phyloP scores from a whole-genome alignment of 2,888 invertebrate species.

The Euspilapteryx auroguttella region DNA sequence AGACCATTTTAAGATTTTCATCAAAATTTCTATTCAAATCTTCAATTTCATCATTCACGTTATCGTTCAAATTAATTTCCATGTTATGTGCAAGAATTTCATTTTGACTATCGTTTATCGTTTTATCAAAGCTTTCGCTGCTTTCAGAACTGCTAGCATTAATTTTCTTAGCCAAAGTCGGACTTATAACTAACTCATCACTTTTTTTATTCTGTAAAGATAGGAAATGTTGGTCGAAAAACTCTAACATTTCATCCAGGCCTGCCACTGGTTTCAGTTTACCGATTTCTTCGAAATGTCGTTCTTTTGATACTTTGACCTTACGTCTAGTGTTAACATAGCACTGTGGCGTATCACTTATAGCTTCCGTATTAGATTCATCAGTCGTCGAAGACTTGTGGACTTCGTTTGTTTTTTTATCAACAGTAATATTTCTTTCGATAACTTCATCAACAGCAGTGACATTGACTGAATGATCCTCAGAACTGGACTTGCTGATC shows the following conservation, averaged over 20 bases:
- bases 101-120: conserved; percentile 10
- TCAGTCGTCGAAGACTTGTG: conserved; percentile 19
- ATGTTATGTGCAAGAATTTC: conserved; percentile 9
- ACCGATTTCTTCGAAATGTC: neutral
- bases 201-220: conserved; percentile 15
- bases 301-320: neutral
- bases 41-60: neutral
- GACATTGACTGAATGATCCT: neutral
- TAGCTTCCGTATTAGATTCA: conserved; percentile 26
- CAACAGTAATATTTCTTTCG: too few relatives aligned
- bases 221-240: conserved; percentile 28
- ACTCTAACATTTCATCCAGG: conserved; percentile 20
- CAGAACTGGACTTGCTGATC: neutral
- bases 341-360: conserved; percentile 19
- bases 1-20: neutral
- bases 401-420: neutral
- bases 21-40: neutral
- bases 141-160: conserved; percentile 27
- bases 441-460: too few relatives aligned
- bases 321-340: conserved; percentile 15
- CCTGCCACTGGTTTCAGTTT: conserved; percentile 10
- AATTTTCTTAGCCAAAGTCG: conserved; percentile 26
- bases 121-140: conserved; percentile 19
- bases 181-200: conserved; percentile 20
- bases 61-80: neutral